phyloP scores from a whole-genome alignment of 1,140 invertebrate species.

The Pseudomyrmex cubaensis region DNA sequence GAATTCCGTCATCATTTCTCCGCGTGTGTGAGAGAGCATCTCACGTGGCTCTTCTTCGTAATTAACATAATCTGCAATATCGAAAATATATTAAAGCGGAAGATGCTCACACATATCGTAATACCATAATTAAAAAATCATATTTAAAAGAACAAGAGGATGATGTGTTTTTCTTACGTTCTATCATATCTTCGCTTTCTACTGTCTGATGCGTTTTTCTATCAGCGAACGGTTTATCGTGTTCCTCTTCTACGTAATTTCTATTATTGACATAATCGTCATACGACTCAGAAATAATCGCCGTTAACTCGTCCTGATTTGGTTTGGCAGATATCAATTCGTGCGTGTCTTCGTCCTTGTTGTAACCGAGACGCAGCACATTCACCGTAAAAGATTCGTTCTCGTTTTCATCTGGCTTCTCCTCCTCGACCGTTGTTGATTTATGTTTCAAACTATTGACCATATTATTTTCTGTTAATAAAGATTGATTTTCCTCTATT shows the following conservation, averaged over 20 bases:
- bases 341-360: slow-evolving; percentile 66
- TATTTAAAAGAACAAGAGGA: background rate
- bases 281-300: background rate
- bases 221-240: background rate
- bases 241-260: background rate
- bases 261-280: no score
- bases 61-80: slow-evolving; percentile 37
- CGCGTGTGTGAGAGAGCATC: background rate
- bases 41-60: slow-evolving; percentile 7
- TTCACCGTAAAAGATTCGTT: slow-evolving; percentile 63
- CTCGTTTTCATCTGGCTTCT: background rate
- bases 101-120: background rate
- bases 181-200: background rate
- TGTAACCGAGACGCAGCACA: slow-evolving; percentile 59
- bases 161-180: background rate
- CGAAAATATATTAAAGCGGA: background rate
- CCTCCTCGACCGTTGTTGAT: background rate
- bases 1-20: background rate
- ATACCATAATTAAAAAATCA: background rate
- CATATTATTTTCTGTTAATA: background rate
- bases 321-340: slow-evolving; percentile 46
- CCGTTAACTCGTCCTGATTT: background rate
- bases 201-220: background rate
- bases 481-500: background rate
- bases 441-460: background rate